A percentile compares a stretch with the other conserved stretches of the same genome.
phyloP scores from a whole-genome alignment of 2,888 invertebrate genomes.

The Sisyra terminalis region DNA sequence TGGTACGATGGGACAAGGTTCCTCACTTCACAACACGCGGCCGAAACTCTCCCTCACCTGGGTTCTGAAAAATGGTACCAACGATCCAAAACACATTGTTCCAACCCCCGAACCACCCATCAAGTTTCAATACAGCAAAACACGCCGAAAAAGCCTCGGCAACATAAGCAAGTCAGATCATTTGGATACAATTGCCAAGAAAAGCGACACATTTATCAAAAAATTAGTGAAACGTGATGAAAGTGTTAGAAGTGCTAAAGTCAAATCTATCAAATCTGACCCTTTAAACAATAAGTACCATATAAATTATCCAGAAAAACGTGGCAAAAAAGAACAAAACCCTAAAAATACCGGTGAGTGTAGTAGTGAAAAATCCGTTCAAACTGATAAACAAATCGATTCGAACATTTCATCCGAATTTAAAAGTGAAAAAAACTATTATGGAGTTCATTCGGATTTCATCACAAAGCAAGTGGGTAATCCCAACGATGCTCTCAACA shows the following conservation, averaged over 20 bases:
- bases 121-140: conserved; percentile 24
- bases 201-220: conserved; percentile 1
- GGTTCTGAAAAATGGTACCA: conserved; percentile 47
- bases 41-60: conserved; percentile 60
- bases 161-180: not conserved
- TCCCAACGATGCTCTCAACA: not conserved
- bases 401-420: not conserved
- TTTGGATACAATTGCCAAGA: not conserved
- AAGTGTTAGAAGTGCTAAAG: not conserved
- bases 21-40: conserved; percentile 26
- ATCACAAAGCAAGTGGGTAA: not conserved
- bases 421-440: too few relatives aligned
- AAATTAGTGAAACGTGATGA: conserved; percentile 4
- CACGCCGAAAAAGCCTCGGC: conserved; percentile 15
- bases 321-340: not conserved
- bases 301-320: too few relatives aligned
- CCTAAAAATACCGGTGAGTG: not conserved
- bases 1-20: conserved; percentile 32
- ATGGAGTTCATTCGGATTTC: too few relatives aligned
- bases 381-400: not conserved
- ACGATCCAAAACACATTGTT: conserved; percentile 16
- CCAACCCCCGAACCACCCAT: conserved; percentile 26
- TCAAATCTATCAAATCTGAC: too few relatives aligned
- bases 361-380: not conserved
- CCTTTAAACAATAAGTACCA: too few relatives aligned